phyloP scores from a whole-genome alignment of 2,888 invertebrate species.

The Eristalis pertinax region DNA sequence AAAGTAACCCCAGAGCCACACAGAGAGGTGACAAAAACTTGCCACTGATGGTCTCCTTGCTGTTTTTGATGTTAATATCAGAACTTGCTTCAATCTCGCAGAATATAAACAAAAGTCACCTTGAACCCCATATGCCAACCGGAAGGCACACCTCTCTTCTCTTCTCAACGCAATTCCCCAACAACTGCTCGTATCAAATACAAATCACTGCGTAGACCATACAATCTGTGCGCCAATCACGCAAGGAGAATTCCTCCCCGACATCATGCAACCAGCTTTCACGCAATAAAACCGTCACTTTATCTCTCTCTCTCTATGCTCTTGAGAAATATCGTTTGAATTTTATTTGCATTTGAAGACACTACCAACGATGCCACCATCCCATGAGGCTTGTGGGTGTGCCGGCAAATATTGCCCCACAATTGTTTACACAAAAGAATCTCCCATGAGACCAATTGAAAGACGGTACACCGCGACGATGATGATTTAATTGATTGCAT shows the following conservation, averaged over 20 bases:
- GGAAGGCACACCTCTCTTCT: no score
- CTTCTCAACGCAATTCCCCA: no score
- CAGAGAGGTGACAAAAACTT: no score
- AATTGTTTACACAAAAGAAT: neutral
- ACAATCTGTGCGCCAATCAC: neutral
- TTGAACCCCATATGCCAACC: no score
- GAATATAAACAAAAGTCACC: no score
- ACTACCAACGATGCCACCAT: neutral
- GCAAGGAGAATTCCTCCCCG: neutral
- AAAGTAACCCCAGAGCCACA: no score
- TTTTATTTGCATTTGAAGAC: neutral
- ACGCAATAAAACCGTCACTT: neutral
- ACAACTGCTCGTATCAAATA: no score
- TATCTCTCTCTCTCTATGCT: neutral
- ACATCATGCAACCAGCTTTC: neutral
- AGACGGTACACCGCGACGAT: neutral
- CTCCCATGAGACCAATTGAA: neutral
- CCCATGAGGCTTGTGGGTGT: neutral
- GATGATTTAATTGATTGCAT: neutral
- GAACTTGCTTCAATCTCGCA: no score
- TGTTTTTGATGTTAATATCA: no score
- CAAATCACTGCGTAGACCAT: neutral
- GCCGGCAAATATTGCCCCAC: neutral
- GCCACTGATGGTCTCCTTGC: no score
- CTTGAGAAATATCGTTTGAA: neutral